Base-by-base conservation (phyloP, 2,888 invertebrate species). In the Hirtodrosophila cameraria region DNA sequence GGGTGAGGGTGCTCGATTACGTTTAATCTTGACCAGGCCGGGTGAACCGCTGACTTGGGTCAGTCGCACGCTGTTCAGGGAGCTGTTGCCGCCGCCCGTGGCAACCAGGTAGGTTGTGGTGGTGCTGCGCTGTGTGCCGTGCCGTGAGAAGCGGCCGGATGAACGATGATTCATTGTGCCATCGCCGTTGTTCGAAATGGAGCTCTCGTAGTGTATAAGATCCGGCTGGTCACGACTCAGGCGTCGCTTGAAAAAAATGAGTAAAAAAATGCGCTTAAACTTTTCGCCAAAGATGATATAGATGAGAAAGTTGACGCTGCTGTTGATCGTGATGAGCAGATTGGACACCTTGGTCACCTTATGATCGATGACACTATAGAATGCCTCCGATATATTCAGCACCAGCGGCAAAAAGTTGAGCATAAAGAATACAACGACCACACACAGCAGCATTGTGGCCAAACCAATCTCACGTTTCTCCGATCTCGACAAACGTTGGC, bases 271-370 rank as follows among this genome's bases (percentile, higher is more conserved):
- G 64, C 96, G 93, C 89, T 97, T 96, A 92, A 99, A 99, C 90
- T 99, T 98, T 90, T 98, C 97, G 1, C 99, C 99, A 90, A 99
- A 98, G 74, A 98, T 98, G 73, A 98, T 98, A 92, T 99, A 99
- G 83, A 99, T 97, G 72, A 99, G 94, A 90, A 99, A 99, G 92
- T 99, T 99, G 66, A 98, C 97, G 88, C 98, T 97, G 88, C 98
- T 98, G 92, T 99, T 99, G 90, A 99, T 94, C 68, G 97, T 98
- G 54, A 99, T 98, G 67, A 99, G 93, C 53, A 99, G 93, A 91
- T 99, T 99, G 88, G 96, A 97, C 28, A 94, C 93, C 87, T 96
- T 95, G 48, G 97, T 94, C 82, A 96, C 92, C 85, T 94, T 93
- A 80, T 94, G 94, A 72, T 93, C 92, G 58, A 93, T 93, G 39